A percentile compares a stretch with the other conserved stretches of the same genome.
These are phyloP conservation scores for Melanargia galathea DNA, from an alignment of 2,888 invertebrate genomes.

Conservation along the genomic window DNA sequence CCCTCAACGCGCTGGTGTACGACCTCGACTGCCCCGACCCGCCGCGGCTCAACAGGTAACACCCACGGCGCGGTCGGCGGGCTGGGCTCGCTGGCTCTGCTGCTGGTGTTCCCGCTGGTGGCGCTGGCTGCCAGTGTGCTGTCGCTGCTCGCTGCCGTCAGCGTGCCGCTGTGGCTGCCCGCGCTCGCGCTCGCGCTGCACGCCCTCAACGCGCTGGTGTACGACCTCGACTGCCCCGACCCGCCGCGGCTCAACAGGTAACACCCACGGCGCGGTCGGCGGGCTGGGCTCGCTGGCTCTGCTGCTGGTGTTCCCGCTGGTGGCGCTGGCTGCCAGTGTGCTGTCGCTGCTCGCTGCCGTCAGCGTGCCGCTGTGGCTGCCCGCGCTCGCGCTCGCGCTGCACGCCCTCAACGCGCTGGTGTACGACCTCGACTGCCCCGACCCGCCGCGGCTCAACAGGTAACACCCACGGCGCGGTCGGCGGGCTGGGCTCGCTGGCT, in stretches of 20 bases:
- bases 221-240: slow-evolving; percentile 93
- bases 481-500: slow-evolving; percentile 89
- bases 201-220: slow-evolving; percentile 87
- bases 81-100: slow-evolving; percentile 89
- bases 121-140: slow-evolving; percentile 86
- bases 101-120: slow-evolving; percentile 89
- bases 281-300: slow-evolving; percentile 90
- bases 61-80: slow-evolving; percentile 92
- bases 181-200: slow-evolving; percentile 88
- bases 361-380: slow-evolving; percentile 90
- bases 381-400: slow-evolving; percentile 87
- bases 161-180: slow-evolving; percentile 90
- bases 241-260: slow-evolving; percentile 83
- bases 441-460: slow-evolving; percentile 84
- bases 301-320: slow-evolving; percentile 89
- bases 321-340: slow-evolving; percentile 86
- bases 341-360: slow-evolving; percentile 87
- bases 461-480: slow-evolving; percentile 91
- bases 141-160: slow-evolving; percentile 87
- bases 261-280: slow-evolving; percentile 92
- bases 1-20: slow-evolving; percentile 88
- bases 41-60: slow-evolving; percentile 83
- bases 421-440: slow-evolving; percentile 93
- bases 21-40: slow-evolving; percentile 93
- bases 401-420: slow-evolving; percentile 89